Evolutionary conservation across 1,140 invertebrate species (phyloP), one percentile per base, ranked within the genome.

Genomic region (Anoplophora glabripennis): DNA sequence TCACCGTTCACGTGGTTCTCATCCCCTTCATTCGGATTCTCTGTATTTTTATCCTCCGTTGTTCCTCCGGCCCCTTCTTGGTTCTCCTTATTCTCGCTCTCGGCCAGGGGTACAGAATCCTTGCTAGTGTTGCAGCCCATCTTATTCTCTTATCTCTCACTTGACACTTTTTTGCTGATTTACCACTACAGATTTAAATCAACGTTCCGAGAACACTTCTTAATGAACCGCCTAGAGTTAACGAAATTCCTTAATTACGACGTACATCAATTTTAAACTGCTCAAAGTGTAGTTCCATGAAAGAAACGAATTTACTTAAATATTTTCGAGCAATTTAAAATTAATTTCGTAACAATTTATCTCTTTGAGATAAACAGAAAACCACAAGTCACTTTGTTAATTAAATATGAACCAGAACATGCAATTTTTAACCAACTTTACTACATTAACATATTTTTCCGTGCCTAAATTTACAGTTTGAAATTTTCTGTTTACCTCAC

Each of bases 81-180:
- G n/a, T 41, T 38, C 21, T 45, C 42, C 10, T 45, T 45, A 15
- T 14, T 45, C 38, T 52, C 49, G 40, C 38, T 55, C 12, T 55
- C 53, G 35, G 17, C 38, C 12, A 3, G 40, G n/a, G 53, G 53
- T 15, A 46, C 53, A 12, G 44, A 44, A 18, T 72, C 70, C 54
- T 72, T 70, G 42, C 70, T 72, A 4, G 70, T 70, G 47, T 72
- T 72, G 38, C 70, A 72, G 37, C 68, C 68, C 68, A 72, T 71
- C n/a, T 28, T 28, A 28, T 28, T 28, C 21, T 2, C 21, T 28
- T 45, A 53, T 12, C 7, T 35, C 35, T 51, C 35, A 35, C 21
- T 51, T 4, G 33, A 51, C 28, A 37, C n/a, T n/a, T 10, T 9
- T 17, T n/a, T 18, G 5, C n/a, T 47, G 5, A 47, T 12, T 12